Base-by-base conservation (phyloP, 2,113 vertebrate genomes). In the Apeltes quadracus region DNA sequence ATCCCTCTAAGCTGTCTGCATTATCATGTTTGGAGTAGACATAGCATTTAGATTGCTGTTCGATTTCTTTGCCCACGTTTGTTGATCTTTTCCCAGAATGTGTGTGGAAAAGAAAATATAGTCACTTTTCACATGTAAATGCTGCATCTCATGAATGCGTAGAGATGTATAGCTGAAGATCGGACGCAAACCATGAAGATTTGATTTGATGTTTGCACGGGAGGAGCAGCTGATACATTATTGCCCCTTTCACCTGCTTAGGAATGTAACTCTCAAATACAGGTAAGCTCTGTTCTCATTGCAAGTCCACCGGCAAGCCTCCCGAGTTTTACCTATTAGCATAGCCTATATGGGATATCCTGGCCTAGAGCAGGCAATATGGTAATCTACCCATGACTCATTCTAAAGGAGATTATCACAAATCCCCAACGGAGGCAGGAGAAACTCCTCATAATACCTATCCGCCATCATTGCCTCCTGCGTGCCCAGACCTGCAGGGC, bases 381-480 rank as follows among this genome's bases (percentile, higher is more conserved):
- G 87, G 55, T 89, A 90, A 89, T 90, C 87, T 85, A 61, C 56
- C 81, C 63, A 82, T 91, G 88, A 91, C 63, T 90, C 90, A 90
- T 84, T 88, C 76, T 87, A 71, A 81, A 88, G 81, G 81, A 90
- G 90, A 89, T 91, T 89, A 91, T 83, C 71, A 32, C 79, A 89
- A 91, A 90, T 90, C 88, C 90, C 78, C 48, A 87, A 82, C 79
- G 83, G 90, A 91, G 88, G 86, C 78, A 87, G 80, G 67, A 87
- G 84, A 86, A 89, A 80, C 81, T 82, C 84, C 81, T 79, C 61
- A 80, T 88, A 91, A 90, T 84, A 83, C 88, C 86, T 86, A 69
- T 89, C 88, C 20, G 50, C 89, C 86, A 89, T 83, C 80, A 74
- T 65, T 80, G 79, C 84, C 87, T 68, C 78, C 56, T 83, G 75